Evolutionary conservation across 2,888 invertebrate species (phyloP).

Genomic region (Hoplodrina ambigua): DNA sequence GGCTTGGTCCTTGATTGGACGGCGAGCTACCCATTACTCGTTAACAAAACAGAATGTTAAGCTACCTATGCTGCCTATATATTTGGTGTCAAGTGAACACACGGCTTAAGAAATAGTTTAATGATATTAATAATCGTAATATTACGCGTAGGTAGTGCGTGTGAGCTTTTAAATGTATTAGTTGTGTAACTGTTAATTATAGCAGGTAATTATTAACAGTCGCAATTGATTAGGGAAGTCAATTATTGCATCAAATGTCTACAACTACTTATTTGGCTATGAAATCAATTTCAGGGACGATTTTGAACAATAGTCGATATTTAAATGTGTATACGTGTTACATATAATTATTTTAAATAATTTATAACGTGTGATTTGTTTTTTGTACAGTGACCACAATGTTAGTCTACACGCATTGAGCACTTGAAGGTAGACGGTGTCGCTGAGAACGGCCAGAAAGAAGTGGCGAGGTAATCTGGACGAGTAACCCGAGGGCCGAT

Average conservation of each 20-base stretch:
- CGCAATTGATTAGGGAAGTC: constrained; percentile 35
- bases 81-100: constrained; percentile 15
- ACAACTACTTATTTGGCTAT: constrained; percentile 24
- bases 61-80: too few species aligned
- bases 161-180: constrained; percentile 39
- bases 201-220: constrained; percentile 12
- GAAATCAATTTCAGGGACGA: constrained; percentile 23
- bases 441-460: too few species aligned
- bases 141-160: constrained; percentile 19
- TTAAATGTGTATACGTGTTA: not conserved
- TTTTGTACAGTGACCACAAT: not conserved
- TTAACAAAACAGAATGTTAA: not conserved
- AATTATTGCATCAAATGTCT: constrained; percentile 9
- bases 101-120: constrained; percentile 29
- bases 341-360: not conserved
- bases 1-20: too few species aligned
- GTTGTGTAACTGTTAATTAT: constrained; percentile 41
- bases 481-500: too few species aligned
- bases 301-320: constrained; percentile 26
- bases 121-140: constrained; percentile 20
- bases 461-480: too few species aligned
- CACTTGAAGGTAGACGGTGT: too few species aligned
- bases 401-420: too few species aligned
- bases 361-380: not conserved
- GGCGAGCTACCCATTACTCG: too few species aligned